phyloP scores from a whole-genome alignment of 2,113 vertebrate genomes.

The Panthera leo region DNA sequence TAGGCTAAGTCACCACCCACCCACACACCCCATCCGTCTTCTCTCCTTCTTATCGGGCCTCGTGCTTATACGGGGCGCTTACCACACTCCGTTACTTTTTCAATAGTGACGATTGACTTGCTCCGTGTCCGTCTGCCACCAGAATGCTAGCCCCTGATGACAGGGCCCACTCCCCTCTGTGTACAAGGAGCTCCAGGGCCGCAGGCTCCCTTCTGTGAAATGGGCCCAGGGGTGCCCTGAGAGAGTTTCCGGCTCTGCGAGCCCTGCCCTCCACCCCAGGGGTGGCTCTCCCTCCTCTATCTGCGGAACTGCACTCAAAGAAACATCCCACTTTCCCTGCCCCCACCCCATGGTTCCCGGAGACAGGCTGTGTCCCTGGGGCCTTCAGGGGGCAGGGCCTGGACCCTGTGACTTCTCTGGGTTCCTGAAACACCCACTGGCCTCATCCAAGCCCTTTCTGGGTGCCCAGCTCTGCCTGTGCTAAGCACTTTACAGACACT shows the following conservation, averaged over 20 bases:
- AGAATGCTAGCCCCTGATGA: not conserved
- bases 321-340: not conserved
- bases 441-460: fast-evolving
- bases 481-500: not conserved
- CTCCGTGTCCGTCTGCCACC: not conserved
- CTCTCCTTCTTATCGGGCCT: not conserved
- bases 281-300: fast-evolving
- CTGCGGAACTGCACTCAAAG: not conserved
- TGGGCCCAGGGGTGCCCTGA: not conserved
- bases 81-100: not conserved
- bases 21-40: fast-evolving
- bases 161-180: not conserved
- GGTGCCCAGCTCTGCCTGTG: not conserved
- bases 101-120: not conserved
- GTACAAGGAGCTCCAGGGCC: not conserved
- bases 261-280: not conserved
- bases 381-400: not conserved
- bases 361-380: not conserved
- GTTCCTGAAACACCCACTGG: not conserved
- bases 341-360: fast-evolving
- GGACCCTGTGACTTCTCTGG: not conserved
- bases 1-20: not conserved
- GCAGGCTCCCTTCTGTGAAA: not conserved
- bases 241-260: not conserved
- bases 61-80: not conserved